phyloP scores from a whole-genome alignment of 2,797 vertebrate genomes.

The Crotalus adamanteus region DNA sequence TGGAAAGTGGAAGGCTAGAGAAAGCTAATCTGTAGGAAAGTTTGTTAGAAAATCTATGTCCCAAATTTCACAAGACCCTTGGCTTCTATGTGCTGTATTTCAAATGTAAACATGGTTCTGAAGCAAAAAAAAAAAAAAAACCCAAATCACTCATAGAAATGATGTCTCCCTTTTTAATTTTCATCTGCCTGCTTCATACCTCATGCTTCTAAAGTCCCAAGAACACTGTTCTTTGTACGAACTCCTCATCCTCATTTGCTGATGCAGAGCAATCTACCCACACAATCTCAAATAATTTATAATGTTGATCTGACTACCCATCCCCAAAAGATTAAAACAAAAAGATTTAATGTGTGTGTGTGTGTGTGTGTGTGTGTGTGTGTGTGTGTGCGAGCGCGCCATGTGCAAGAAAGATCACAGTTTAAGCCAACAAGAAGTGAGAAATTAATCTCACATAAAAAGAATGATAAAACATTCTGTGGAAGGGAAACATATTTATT shows the following conservation, averaged over 20 bases:
- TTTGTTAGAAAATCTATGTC: background rate
- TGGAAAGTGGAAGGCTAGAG: background rate
- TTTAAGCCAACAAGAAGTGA: background rate
- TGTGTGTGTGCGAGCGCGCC: too few relatives aligned
- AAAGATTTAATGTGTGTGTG: fast-evolving
- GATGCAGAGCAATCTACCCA: background rate
- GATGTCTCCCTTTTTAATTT: background rate
- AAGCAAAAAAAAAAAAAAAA: background rate
- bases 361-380: too few relatives aligned
- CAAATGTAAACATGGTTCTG: background rate
- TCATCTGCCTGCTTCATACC: background rate
- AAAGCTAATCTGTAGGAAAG: background rate
- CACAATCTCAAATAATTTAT: conserved; percentile 5
- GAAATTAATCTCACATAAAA: background rate
- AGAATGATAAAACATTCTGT: background rate
- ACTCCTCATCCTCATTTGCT: background rate
- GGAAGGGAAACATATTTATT: background rate
- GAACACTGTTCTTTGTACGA: background rate
- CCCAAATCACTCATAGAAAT: background rate
- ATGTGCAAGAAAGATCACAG: background rate
- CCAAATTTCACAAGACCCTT: too few relatives aligned
- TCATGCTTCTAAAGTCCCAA: background rate
- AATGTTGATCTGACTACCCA: fast-evolving
- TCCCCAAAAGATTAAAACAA: background rate
- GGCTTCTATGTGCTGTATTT: too few relatives aligned